Evolutionary conservation across 2,113 vertebrate species (phyloP).

Genomic region (Thomomys bottae): DNA sequence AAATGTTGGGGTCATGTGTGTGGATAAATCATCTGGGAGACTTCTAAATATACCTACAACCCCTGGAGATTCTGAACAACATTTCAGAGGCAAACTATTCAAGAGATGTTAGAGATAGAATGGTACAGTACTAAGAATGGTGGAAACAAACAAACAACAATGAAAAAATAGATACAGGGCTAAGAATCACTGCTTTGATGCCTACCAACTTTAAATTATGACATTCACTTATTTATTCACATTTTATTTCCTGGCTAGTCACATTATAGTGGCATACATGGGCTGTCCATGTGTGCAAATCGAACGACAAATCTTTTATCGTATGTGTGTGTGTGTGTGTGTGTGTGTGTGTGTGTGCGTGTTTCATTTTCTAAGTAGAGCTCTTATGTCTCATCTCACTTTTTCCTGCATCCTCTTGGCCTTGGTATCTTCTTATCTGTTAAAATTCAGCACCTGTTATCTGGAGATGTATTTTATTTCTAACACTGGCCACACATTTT

Average conservation of each 20-base stretch:
- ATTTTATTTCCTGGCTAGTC: neutral
- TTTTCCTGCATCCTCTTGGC: neutral
- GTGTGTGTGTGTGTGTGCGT: neutral
- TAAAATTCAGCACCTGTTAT: neutral
- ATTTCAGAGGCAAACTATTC: neutral
- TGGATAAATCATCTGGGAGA: neutral
- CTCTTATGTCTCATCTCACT: neutral
- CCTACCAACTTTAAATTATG: neutral
- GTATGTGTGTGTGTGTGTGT: too few relatives aligned
- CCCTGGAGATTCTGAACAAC: neutral
- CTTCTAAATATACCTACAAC: neutral
- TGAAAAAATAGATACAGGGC: neutral
- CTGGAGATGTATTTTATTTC: neutral
- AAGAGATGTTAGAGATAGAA: neutral
- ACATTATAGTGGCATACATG: neutral
- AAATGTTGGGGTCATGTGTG: neutral
- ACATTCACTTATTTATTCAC: fast-evolving
- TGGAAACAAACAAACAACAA: neutral
- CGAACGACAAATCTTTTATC: neutral
- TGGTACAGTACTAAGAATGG: neutral
- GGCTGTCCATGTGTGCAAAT: neutral
- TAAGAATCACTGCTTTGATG: neutral
- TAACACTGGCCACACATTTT: neutral
- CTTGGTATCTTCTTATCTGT: neutral
- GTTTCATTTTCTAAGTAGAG: neutral